Evolutionary conservation across 2,113 vertebrate species (phyloP), one percentile per base, ranked within the genome.

Genomic region (Cranoglanis bouderius): DNA sequence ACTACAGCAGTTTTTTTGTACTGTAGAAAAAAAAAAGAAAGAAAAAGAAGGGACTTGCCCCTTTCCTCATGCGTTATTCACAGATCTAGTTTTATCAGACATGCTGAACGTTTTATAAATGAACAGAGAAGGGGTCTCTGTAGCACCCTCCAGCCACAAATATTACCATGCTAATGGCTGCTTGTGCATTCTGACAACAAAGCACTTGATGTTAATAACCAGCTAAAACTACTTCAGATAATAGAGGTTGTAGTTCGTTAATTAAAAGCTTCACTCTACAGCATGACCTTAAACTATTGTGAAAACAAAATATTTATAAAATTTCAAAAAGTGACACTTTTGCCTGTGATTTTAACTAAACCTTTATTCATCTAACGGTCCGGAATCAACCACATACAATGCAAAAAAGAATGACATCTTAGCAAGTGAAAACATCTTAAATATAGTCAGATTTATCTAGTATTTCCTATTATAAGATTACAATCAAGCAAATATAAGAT

Each of bases 71-170:
- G 53, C 38, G 57, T 55, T 70, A 85, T 85, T 89, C 38, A 85
- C 46, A 70, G 35, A 26, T 57, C 40, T 53, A 77, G 29, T n/a
- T 75, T 84, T 35, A 84, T 63, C 8, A 16, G 88, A 35, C 74
- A 35, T 77, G 43, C 43, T 26, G 57, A 78, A 43, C 29, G 7
- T 70, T 82, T 82, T 57, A 43, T 65, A 80, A 75, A 74, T 24
- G 53, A 75, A 84, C 72, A 43, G 40, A 26, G 67, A 88, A 74
- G 87, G 78, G 43, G 63, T 78, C 49, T 43, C 87, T 85, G 53
- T 77, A 43, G 65, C 82, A 84, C 61, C 82, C 57, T 89, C 32
- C 35, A 85, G 35, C 74, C 38, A 85, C 59, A 80, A 89, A 53
- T 18, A 51, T 77, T 53, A 85, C 40, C 24, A 70, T 70, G 49